Percentiles rank a stretch among this genome's conserved stretches.
phyloP scores from a whole-genome alignment of 2,797 vertebrate species.

The Coranthus polyacanthus region DNA sequence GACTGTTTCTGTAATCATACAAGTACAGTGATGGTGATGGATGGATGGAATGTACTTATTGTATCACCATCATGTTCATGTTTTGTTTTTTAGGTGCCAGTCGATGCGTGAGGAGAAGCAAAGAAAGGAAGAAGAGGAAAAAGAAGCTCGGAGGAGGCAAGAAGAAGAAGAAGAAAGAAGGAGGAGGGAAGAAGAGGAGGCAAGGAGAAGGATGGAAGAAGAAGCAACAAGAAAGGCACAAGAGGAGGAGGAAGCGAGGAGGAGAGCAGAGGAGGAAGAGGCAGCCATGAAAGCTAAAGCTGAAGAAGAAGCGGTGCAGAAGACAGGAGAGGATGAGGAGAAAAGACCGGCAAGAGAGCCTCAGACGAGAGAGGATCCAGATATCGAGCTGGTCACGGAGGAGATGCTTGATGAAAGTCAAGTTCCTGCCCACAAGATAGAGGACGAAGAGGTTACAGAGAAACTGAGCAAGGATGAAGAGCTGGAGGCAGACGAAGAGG shows the following conservation, averaged over 20 bases:
- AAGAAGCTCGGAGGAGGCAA: conserved; percentile 55
- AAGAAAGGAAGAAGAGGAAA: conserved; percentile 75
- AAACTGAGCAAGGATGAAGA: conserved; percentile 52
- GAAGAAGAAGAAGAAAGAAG: conserved; percentile 52
- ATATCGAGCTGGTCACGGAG: conserved; percentile 74
- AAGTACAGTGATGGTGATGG: neutral
- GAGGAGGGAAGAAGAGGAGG: conserved; percentile 30
- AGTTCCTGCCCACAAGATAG: conserved; percentile 18
- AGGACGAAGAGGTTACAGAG: conserved; percentile 40
- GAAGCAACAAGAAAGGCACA: conserved; percentile 74
- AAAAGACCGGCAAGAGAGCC: conserved; percentile 49
- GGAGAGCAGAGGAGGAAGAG: conserved; percentile 55
- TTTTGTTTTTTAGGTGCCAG: conserved; percentile 71
- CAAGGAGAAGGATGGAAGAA: conserved; percentile 44
- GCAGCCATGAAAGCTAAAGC: conserved; percentile 32
- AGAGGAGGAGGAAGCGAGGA: conserved; percentile 67
- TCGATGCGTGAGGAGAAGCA: conserved; percentile 83
- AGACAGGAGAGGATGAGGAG: conserved; percentile 72
- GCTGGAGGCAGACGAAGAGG: conserved; percentile 36
- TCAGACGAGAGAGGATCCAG: conserved; percentile 67
- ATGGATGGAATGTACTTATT: neutral
- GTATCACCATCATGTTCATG: neutral
- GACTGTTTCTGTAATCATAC: neutral
- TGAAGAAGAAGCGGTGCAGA: conserved; percentile 53
- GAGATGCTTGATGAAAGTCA: conserved; percentile 63